These are phyloP conservation scores for Andinoacara biseriatus DNA, from an alignment of 2,113 vertebrate genomes.

Conservation along the genomic window DNA sequence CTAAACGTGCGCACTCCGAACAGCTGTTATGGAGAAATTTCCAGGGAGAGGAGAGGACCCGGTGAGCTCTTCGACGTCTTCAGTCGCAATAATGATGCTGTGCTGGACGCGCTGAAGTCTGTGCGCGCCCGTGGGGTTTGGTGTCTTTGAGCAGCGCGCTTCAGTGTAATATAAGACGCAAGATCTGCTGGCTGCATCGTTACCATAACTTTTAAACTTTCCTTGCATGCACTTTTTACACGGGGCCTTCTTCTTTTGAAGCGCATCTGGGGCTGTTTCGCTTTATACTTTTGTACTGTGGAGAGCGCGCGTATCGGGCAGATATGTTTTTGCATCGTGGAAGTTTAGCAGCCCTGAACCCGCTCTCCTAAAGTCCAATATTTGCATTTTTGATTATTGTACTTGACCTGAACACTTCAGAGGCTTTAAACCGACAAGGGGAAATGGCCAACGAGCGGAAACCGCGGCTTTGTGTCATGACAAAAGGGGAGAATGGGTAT, in stretches of 20 bases:
- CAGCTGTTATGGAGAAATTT: constrained; percentile 54
- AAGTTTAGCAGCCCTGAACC: constrained; percentile 41
- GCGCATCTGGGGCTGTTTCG: neutral
- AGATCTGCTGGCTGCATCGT: constrained; percentile 7
- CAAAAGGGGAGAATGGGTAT: constrained; percentile 87
- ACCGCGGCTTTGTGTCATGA: constrained; percentile 90
- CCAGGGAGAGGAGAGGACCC: constrained; percentile 8
- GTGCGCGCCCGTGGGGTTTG: constrained; percentile 26
- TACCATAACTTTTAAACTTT: neutral
- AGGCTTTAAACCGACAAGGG: constrained; percentile 7
- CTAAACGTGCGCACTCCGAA: constrained; percentile 10
- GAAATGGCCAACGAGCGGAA: constrained; percentile 87
- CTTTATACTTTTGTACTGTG: neutral
- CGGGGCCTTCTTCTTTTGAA: neutral
- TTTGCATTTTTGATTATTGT: neutral
- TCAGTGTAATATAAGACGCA: constrained; percentile 10
- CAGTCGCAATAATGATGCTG: constrained; percentile 11
- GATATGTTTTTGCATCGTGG: constrained; percentile 49
- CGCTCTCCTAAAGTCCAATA: constrained; percentile 37
- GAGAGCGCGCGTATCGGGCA: constrained; percentile 15
- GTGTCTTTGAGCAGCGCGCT: constrained; percentile 42
- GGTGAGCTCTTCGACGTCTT: constrained; percentile 7
- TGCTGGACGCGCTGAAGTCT: constrained; percentile 15
- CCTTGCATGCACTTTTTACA: neutral
- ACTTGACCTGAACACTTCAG: constrained; percentile 26